Evolutionary conservation across 2,797 vertebrate genomes (phyloP).

Genomic region (Bryconaethiops microstoma): DNA sequence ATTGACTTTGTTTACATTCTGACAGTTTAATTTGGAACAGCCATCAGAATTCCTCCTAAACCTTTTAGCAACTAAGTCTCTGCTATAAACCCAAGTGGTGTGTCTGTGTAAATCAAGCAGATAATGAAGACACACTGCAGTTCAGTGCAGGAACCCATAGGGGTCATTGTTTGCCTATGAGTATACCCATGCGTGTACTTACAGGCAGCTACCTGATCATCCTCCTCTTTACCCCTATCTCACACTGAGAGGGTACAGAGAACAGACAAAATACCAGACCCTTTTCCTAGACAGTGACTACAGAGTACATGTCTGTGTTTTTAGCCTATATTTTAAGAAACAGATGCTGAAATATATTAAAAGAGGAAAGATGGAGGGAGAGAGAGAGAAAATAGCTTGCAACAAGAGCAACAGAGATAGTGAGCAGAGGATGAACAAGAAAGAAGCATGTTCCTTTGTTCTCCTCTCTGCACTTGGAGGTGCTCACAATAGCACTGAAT

Average conservation of each 20-base stretch:
- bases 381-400: slow-evolving; percentile 6
- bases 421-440: slow-evolving; percentile 44
- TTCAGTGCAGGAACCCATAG: slow-evolving; percentile 61
- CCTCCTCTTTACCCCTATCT: slow-evolving; percentile 1
- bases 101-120: not conserved
- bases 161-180: slow-evolving; percentile 71
- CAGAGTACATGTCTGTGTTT: not conserved
- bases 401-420: slow-evolving; percentile 26
- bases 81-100: too few relatives aligned
- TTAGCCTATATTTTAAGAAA: slow-evolving; percentile 18
- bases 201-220: slow-evolving; percentile 1
- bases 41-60: not conserved
- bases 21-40: not conserved
- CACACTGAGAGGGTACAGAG: slow-evolving; percentile 6
- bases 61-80: not conserved
- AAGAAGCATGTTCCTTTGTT: slow-evolving; percentile 56
- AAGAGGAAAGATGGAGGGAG: slow-evolving; percentile 25
- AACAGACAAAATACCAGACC: slow-evolving; percentile 39
- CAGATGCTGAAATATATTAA: slow-evolving; percentile 34
- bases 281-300: slow-evolving; percentile 15
- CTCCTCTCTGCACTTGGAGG: slow-evolving; percentile 55
- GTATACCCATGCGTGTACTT: not conserved
- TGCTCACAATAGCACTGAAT: slow-evolving; percentile 56
- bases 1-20: not conserved
- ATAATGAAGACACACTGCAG: slow-evolving; percentile 24